Evolutionary conservation across 2,888 invertebrate species (phyloP).

Genomic region (Drosophila affinis): DNA sequence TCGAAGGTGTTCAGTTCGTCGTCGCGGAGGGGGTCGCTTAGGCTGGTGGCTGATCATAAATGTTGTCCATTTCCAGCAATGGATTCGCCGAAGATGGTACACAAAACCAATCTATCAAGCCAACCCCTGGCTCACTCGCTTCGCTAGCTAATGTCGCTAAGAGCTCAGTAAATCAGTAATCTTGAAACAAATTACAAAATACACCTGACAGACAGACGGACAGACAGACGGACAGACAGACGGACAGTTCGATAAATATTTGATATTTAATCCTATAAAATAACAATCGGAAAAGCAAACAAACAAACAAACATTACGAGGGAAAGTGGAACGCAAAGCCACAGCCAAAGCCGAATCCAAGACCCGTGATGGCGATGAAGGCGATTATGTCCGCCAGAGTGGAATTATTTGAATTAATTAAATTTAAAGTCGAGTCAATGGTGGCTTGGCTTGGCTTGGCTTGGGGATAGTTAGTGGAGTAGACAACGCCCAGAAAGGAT

Average conservation of each 20-base stretch:
- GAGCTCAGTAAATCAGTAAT: too few species aligned
- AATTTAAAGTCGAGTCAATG: conserved; percentile 58
- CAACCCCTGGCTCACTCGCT: too few species aligned
- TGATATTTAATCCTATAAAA: conserved; percentile 75
- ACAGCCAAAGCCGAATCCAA: conserved; percentile 6
- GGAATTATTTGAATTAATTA: conserved; percentile 74
- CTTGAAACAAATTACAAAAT: too few species aligned
- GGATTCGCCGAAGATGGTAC: too few species aligned
- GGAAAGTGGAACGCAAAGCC: conserved; percentile 5
- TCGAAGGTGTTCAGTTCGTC: conserved; percentile 26
- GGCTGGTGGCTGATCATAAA: conserved; percentile 56
- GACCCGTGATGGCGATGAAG: conserved; percentile 31
- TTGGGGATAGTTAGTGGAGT: not conserved
- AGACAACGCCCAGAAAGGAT: conserved; percentile 54
- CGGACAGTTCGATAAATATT: conserved; percentile 65
- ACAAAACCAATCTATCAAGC: too few species aligned
- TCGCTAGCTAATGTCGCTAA: too few species aligned
- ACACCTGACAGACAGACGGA: conserved; percentile 18
- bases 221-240: conserved; percentile 30
- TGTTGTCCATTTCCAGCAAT: conserved; percentile 15
- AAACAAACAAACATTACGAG: conserved; percentile 7
- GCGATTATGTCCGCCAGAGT: conserved; percentile 34
- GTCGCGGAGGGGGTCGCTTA: conserved; percentile 1
- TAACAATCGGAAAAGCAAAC: conserved; percentile 44
- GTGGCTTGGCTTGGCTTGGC: too few species aligned